Conservation (phyloP, 2,113 vertebrate species). For the Eretmochelys imbricata region DNA sequence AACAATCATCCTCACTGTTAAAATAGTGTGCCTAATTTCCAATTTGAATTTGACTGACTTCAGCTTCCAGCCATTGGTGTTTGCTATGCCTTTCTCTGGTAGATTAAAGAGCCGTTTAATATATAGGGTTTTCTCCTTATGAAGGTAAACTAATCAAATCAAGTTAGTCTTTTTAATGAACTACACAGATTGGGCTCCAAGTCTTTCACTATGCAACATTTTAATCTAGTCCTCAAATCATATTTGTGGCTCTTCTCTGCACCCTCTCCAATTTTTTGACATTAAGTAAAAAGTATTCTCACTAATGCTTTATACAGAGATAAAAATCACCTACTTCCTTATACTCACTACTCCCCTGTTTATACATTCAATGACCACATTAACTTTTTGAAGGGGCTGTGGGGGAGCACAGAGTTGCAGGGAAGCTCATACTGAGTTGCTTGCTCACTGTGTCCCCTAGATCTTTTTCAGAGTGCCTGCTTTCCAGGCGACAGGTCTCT, state of each 20-base stretch:
- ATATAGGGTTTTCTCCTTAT: rapidly evolving
- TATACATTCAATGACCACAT: not conserved
- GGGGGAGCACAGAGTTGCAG: no score
- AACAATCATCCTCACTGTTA: rapidly evolving
- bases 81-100: rapidly evolving
- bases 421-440: not conserved
- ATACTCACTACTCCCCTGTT: not conserved
- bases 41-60: not conserved
- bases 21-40: not conserved
- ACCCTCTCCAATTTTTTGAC: no score
- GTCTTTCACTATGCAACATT: not conserved
- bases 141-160: not conserved
- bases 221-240: not conserved
- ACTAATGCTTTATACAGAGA: no score
- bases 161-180: not conserved
- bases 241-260: no score
- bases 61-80: not conserved
- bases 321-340: not conserved
- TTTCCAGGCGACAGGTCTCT: not conserved
- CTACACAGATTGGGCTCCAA: rapidly evolving
- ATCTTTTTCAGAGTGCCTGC: not conserved
- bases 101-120: not conserved
- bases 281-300: no score
- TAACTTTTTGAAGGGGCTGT: not conserved
- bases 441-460: not conserved